phyloP scores from a whole-genome alignment of 2,797 vertebrate genomes.

The Orestias chungarensis region DNA sequence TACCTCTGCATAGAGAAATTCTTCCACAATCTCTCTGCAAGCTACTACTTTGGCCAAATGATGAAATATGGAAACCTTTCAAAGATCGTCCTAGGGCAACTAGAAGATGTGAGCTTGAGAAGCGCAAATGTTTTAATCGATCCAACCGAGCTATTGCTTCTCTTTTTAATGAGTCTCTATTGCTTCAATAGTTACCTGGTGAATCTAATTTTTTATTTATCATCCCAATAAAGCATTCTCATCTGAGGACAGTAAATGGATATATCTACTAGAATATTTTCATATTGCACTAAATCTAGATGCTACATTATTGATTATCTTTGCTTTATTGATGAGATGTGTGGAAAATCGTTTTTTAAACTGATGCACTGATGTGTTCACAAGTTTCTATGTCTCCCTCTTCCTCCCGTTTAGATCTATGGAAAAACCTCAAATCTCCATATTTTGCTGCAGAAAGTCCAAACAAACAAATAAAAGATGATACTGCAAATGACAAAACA shows the following conservation, averaged over 20 bases:
- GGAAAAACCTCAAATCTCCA: neutral
- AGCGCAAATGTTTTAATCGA: neutral
- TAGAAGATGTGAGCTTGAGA: neutral
- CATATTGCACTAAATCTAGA: neutral
- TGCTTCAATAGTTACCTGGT: neutral
- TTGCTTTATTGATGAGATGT: neutral
- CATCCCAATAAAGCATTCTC: no score
- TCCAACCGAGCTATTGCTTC: neutral
- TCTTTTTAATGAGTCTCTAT: neutral
- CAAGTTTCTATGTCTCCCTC: neutral
- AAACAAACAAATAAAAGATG: neutral
- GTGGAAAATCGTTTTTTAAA: neutral
- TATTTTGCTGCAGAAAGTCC: slow-evolving; percentile 7
- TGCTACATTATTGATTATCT: neutral
- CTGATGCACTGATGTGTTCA: neutral
- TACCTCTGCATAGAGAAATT: neutral
- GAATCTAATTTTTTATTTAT: neutral
- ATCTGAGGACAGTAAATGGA: neutral
- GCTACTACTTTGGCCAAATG: neutral
- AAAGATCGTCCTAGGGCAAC: neutral
- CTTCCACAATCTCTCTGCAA: neutral
- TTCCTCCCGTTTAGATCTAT: neutral
- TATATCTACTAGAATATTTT: neutral
- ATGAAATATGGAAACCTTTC: neutral
- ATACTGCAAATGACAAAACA: slow-evolving; percentile 2